These are phyloP conservation scores for Athetis lepigone DNA, from an alignment of 2,888 invertebrate genomes.

Conservation along the genomic window DNA sequence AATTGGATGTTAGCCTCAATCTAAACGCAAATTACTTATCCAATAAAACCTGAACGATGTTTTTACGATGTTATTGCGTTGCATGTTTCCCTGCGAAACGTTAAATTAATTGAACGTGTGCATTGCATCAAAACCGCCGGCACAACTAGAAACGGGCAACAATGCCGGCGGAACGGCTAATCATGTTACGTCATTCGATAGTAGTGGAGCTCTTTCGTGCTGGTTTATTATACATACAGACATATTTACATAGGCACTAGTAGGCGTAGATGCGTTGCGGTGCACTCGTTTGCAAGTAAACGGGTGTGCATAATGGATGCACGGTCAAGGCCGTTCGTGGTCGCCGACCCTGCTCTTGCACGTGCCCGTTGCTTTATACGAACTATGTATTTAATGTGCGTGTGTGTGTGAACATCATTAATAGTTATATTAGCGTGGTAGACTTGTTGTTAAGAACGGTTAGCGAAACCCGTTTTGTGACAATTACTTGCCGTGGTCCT, in stretches of 20 bases:
- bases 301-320: constrained; percentile 88
- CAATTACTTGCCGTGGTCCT: constrained; percentile 24
- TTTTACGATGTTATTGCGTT: constrained; percentile 57
- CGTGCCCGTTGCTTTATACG: constrained; percentile 84
- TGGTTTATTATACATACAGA: constrained; percentile 64
- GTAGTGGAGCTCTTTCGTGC: constrained; percentile 64
- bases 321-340: constrained; percentile 87
- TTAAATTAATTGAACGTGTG: constrained; percentile 63
- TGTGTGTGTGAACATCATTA: constrained; percentile 64
- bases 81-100: constrained; percentile 55
- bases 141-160: constrained; percentile 60
- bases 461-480: constrained; percentile 45
- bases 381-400: constrained; percentile 64
- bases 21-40: constrained; percentile 54
- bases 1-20: constrained; percentile 43
- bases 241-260: constrained; percentile 68
- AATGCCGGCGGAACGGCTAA: constrained; percentile 58
- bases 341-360: constrained; percentile 81
- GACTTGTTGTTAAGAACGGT: constrained; percentile 51
- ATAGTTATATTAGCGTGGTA: constrained; percentile 67
- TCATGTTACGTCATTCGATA: constrained; percentile 63
- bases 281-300: constrained; percentile 88
- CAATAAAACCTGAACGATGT: constrained; percentile 51
- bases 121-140: constrained; percentile 59
- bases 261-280: constrained; percentile 80